These are phyloP conservation scores for Scomberomorus guttatus DNA, from an alignment of 2,797 vertebrate genomes.

Conservation along the genomic window DNA sequence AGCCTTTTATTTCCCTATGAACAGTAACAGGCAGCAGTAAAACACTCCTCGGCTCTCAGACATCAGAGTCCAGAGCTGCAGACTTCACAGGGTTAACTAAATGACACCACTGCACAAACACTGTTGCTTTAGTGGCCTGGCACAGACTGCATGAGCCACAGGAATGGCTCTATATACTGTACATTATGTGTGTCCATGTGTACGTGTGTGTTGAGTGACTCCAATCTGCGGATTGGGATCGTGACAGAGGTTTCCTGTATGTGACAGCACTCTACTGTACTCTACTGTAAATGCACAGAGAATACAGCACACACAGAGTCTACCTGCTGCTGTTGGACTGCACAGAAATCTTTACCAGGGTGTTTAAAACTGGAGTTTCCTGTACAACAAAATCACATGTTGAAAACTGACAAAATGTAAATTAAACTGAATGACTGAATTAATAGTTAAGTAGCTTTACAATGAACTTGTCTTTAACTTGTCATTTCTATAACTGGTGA, in stretches of 20 bases:
- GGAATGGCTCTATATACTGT: conserved; percentile 37
- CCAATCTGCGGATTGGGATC: conserved; percentile 6
- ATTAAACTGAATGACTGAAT: conserved; percentile 3
- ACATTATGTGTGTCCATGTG: conserved; percentile 18
- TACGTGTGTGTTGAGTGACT: conserved; percentile 34
- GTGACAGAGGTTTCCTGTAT: conserved; percentile 50
- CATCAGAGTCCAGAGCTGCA: conserved; percentile 41
- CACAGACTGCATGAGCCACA: conserved; percentile 34
- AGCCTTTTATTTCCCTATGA: conserved; percentile 46
- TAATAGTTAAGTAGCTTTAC: not conserved
- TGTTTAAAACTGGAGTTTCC: conserved; percentile 18
- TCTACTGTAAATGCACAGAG: conserved; percentile 15
- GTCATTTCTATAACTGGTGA: not conserved
- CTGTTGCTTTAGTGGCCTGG: conserved; percentile 44
- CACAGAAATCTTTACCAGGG: conserved; percentile 8
- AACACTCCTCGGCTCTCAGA: conserved; percentile 20
- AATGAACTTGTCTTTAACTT: not conserved
- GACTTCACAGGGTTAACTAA: conserved; percentile 62
- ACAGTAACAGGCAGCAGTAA: conserved; percentile 39
- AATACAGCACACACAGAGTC: conserved; percentile 7
- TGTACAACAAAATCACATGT: conserved; percentile 2
- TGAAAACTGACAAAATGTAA: not conserved
- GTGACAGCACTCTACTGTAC: conserved; percentile 28
- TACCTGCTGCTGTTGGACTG: conserved; percentile 31
- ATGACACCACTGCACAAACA: conserved; percentile 57